Base-by-base conservation (phyloP, 2,888 invertebrate species). In the Drosophila mercatorum region DNA sequence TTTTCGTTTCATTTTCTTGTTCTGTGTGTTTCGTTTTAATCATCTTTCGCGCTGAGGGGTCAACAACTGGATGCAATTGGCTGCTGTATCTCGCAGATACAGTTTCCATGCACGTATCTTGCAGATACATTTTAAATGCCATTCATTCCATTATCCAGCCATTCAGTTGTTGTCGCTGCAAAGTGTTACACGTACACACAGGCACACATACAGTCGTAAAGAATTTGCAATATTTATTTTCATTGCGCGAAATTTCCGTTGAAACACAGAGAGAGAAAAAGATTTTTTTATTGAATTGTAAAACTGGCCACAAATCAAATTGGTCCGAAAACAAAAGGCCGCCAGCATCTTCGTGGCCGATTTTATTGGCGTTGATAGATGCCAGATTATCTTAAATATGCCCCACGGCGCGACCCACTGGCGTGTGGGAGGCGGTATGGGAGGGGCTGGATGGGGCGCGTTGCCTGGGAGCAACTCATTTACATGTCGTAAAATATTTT, bases 331-430 rank as follows among this genome's bases (percentile, higher is more conserved):
- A 38, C 44, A 59, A 62, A 58, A 56, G 58, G 57, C 68, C 11
- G 36, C 52, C 59, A 62, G 61, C 74, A 44, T 67, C 58, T 82
- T 66, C 38, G 59, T 66, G 81, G 56, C 67, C 70, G 51, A 68
- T 73, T 86, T 80, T 86, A 88, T 86, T 65, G 87, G 57, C 60
- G 59, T 69, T 80, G 84, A 84, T 72, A 72, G 89, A 86, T 84
- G 87, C 87, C 87, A 84, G 84, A 84, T 86, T 83, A 90, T 88
- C 87, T 85, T 64, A 88, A 88, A 89, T 83, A 82, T 68, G 52
- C 52, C 75, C 31, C 31, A 17, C 38, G 28, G 5, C 12, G 3
- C n/a, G 22, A 22, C 17, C 17, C 43, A 17, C 43, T 8, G 17
- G 0, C 5, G 17, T 7, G n/a, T n/a, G 8, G 43, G n/a, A 8